Evolutionary conservation across 1,140 invertebrate genomes (phyloP), one percentile per base, ranked within the genome.

Genomic region (Eubasilissa regina): DNA sequence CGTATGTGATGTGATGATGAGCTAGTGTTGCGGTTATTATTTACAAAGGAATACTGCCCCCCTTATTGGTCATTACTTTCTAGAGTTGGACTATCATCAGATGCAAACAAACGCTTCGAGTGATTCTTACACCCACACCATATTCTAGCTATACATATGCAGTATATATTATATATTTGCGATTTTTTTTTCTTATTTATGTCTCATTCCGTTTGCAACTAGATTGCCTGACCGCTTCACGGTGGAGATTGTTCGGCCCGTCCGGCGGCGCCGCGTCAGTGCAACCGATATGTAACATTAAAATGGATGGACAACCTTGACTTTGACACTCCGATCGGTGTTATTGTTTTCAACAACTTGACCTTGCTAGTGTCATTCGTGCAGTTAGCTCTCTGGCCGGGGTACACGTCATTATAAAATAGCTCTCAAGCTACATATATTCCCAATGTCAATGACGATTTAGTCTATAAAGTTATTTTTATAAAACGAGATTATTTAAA

Each of bases 221-320:
- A 25, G 25, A 64, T 64, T 64, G 60, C 13, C 60, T 64, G 13
- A 11, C 35, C 19, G 13, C 25, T 64, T n/a, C 60, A 13, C 13
- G 55, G 10, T 25, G 60, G 60, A 64, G 60, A 64, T 64, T 64
- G 60, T 64, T 13, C n/a, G 12, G 10, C 60, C 25, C 15, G 21
- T 19, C 21, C 13, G 21, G 15, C 11, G 17, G n/a, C 58, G 12
- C 43, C 15, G 44, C 43, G 64, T 47, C 44, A 47, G 44, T 17
- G 8, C 44, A 17, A 1, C 64, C 64, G 64, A 47, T 68, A 47
- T 64, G 25, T n/a, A 17, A 17, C 43, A 15, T n/a, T n/a, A 4
- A 12, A 68, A 10, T 68, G n/a, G n/a, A 48, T 68, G 64, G 19
- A 73, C 68, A 55, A 55, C 68, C 68, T 73, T 73, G 68, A 73